A percentile compares a stretch with the other conserved stretches of the same genome.
phyloP scores from a whole-genome alignment of 2,888 invertebrate species.

The Hylaea fasciaria region DNA sequence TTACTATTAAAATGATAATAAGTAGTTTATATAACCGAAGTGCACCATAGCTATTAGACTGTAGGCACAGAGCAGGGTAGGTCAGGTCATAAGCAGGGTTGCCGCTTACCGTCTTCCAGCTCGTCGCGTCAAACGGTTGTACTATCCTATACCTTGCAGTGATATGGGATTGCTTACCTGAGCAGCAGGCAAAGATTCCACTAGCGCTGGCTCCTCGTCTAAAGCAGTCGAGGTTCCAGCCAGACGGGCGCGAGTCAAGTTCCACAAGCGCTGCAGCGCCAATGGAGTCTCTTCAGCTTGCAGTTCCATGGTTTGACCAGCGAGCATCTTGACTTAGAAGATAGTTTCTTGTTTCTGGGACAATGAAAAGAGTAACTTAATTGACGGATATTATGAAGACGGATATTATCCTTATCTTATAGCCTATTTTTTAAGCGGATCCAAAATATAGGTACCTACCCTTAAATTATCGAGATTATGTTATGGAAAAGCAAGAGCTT shows the following conservation, averaged over 20 bases:
- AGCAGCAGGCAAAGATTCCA: slow-evolving; percentile 72
- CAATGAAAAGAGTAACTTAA: slow-evolving; percentile 5
- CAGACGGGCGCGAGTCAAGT: slow-evolving; percentile 77
- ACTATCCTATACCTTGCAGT: no score
- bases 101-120: no score
- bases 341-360: slow-evolving; percentile 37
- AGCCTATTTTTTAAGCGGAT: no score
- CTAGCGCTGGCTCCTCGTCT: slow-evolving; percentile 72
- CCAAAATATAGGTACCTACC: no score
- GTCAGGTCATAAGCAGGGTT: no score
- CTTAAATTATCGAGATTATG: no score
- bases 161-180: slow-evolving; percentile 71
- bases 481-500: no score
- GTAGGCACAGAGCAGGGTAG: no score
- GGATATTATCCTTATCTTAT: neutral
- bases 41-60: no score
- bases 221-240: slow-evolving; percentile 77
- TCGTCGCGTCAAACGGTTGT: no score
- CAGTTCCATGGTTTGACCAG: slow-evolving; percentile 85
- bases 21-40: no score
- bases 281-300: slow-evolving; percentile 78
- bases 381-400: neutral
- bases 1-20: no score
- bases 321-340: slow-evolving; percentile 66
- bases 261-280: slow-evolving; percentile 81